Percentiles rank a stretch among this genome's conserved stretches.
phyloP scores from a whole-genome alignment of 2,888 invertebrate species.

The Mongoloraphidia duomilia region DNA sequence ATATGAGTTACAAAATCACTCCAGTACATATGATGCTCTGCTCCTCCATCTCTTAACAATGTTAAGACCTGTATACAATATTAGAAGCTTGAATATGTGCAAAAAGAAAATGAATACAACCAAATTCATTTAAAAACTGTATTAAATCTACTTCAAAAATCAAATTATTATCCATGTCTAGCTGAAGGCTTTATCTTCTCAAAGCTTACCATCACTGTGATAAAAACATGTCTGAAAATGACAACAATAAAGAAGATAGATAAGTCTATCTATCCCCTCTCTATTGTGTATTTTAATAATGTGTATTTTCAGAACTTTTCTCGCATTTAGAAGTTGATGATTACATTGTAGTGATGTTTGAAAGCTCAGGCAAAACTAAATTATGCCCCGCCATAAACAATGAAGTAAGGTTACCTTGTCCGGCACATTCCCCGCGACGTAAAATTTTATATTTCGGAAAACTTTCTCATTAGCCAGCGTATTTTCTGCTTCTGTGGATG shows the following conservation, averaged over 20 bases:
- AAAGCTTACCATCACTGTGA: no score
- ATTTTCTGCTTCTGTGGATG: slow-evolving; percentile 30
- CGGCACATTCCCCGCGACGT: slow-evolving; percentile 63
- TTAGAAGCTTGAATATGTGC: slow-evolving; percentile 3
- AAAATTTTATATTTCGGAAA: slow-evolving; percentile 74
- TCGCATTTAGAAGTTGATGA: not conserved
- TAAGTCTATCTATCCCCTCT: not conserved
- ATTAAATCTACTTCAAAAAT: not conserved
- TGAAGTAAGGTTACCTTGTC: slow-evolving; percentile 41
- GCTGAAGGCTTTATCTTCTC: no score
- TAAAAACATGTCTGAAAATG: not conserved
- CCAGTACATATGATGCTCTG: slow-evolving; percentile 74
- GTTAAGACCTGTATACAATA: slow-evolving; percentile 49
- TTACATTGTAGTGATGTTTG: not conserved
- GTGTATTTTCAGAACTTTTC: not conserved
- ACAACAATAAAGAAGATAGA: not conserved
- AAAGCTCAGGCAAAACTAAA: not conserved
- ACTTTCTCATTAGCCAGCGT: slow-evolving; percentile 40
- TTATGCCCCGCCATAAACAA: slow-evolving; percentile 6
- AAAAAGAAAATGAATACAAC: not conserved
- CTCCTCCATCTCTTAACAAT: slow-evolving; percentile 73
- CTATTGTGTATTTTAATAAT: not conserved
- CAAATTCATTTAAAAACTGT: not conserved
- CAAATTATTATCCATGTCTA: no score
- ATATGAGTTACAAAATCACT: slow-evolving; percentile 87